These are phyloP conservation scores for Anticlea derivata DNA, from an alignment of 2,888 invertebrate species.

Conservation along the genomic window DNA sequence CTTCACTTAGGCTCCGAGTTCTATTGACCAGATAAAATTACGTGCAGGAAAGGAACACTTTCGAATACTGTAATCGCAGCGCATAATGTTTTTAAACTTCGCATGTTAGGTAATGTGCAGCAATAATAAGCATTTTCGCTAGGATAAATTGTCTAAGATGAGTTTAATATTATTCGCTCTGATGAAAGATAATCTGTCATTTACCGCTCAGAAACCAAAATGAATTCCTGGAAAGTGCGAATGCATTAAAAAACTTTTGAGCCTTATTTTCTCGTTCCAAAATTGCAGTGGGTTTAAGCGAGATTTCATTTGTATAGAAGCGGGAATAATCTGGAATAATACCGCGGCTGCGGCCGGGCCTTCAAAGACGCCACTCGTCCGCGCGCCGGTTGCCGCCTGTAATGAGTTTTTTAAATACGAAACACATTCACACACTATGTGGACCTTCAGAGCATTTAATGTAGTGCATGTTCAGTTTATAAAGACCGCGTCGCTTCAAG, in stretches of 20 bases:
- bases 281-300: conserved; percentile 82
- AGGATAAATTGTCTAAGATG: neutral
- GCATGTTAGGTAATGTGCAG: too few relatives aligned
- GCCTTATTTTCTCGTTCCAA: conserved; percentile 80
- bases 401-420: conserved; percentile 82
- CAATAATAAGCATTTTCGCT: neutral
- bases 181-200: conserved; percentile 18
- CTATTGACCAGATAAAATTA: conserved; percentile 61
- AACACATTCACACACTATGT: conserved; percentile 75
- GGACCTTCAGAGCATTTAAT: conserved; percentile 65
- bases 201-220: conserved; percentile 49
- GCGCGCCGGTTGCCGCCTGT: conserved; percentile 75
- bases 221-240: conserved; percentile 67
- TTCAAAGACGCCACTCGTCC: conserved; percentile 82
- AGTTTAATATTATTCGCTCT: neutral
- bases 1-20: conserved; percentile 59
- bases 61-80: neutral
- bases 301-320: conserved; percentile 83
- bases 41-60: conserved; percentile 33
- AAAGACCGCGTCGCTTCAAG: conserved; percentile 41
- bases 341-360: conserved; percentile 76
- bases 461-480: conserved; percentile 57
- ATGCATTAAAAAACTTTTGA: conserved; percentile 77
- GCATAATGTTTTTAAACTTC: neutral
- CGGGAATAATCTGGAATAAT: conserved; percentile 82